Percentiles rank a stretch among this genome's conserved stretches.
Conservation (phyloP, 2,113 vertebrate species). For the Parus major region DNA sequence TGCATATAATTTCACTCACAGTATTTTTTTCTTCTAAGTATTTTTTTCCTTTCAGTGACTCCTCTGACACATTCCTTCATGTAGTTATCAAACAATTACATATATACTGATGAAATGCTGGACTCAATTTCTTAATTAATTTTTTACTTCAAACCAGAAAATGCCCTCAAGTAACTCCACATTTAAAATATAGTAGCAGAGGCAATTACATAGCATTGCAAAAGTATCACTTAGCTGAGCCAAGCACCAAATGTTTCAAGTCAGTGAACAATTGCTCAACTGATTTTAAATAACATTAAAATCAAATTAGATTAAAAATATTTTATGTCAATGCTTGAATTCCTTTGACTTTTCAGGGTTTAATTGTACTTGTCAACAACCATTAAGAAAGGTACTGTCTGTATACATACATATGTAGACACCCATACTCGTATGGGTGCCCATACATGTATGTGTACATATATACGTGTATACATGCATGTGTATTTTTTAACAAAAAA, state of each 20-base stretch:
- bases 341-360: conserved; percentile 22
- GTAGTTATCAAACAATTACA: background rate
- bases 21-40: background rate
- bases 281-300: conserved; percentile 10
- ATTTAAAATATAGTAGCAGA: background rate
- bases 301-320: background rate
- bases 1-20: background rate
- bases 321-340: conserved; percentile 23
- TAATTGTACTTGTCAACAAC: conserved; percentile 23
- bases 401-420: fast-evolving
- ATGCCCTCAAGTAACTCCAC: background rate
- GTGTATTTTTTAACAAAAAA: background rate
- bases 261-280: conserved; percentile 35
- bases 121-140: background rate
- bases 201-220: conserved; percentile 1
- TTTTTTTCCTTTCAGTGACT: background rate
- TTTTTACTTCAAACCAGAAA: background rate
- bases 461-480: too few species aligned
- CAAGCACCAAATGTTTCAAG: conserved; percentile 57
- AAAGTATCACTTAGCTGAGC: conserved; percentile 42
- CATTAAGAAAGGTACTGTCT: background rate
- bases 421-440: too few species aligned
- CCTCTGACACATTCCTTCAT: background rate
- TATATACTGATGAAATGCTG: background rate
- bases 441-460: background rate